Evolutionary conservation across 1,140 invertebrate species (phyloP), one percentile per base, ranked within the genome.

Genomic region (Microplitis mediator): DNA sequence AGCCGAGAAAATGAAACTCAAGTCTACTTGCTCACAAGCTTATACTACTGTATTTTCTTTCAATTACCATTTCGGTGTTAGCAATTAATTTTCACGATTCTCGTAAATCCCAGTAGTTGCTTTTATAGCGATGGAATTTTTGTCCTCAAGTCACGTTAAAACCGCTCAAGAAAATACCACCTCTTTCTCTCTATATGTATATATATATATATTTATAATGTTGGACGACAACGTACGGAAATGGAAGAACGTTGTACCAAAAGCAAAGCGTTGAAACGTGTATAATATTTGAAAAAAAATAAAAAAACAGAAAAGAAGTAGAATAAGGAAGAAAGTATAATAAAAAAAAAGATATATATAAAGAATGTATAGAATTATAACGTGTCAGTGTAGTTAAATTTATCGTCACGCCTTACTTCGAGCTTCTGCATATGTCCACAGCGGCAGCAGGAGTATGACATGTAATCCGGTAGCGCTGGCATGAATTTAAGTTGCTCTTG

Each of bases 371-470:
- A 39, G 36, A 45, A 45, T 45, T 16, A 23, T 31, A 60, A 31
- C 13, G 60, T 4, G 9, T 32, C n/a, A 9, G 6, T 61, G 32
- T 61, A 32, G 4, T 8, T 16, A 61, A 4, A 32, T 61, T 32
- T 61, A 52, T 60, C 34, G 34, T 62, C 36, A 14, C 35, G 8
- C 82, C 84, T 89, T 88, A 91, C 90, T 90, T 91, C 87, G 69
- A 91, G 78, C 78, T 89, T 89, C 78, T 91, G 90, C 74, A 86
- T 89, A 82, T 91, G 90, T 56, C 90, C 90, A 75, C 90, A 91
- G 76, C 90, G 89, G 76, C 89, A 88, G 82, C 90, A 91, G 74
- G 89, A 90, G 80, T 91, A 91, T 51, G 90, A 90, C 81, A 91
- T 85, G 79, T 90, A 90, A 75, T 91, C 89, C 67, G 90, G 89